Evolutionary conservation across 2,113 vertebrate species (phyloP), one percentile per base, ranked within the genome.

Genomic region (Arvicanthis niloticus): DNA sequence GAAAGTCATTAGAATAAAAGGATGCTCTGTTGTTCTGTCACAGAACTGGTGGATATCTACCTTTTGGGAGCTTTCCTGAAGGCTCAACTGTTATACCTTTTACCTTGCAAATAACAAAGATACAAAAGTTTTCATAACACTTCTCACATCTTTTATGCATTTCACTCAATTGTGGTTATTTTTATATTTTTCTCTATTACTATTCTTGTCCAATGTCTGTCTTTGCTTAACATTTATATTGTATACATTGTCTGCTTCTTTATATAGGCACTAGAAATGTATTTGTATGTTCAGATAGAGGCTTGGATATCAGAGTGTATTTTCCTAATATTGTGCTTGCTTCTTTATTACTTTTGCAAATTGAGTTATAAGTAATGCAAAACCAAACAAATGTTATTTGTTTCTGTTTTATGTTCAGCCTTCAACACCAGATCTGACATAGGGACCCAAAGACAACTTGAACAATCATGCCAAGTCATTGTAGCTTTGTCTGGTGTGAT

Each of bases 171-270:
- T 5, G 15, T 6, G 6, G 19, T 37, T 9, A 67, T 72, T 85
- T 76, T 80, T 12, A 58, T 75, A 7, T 70, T 76, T 45, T 34
- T 88, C 29, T 70, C 37, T 24, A 48, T 81, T 37, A 7, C 7
- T 86, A 19, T 37, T 3, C 24, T 0, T 3, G 0, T 5, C 21
- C 8, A n/a, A 17, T 37, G 10, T 5, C 9, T 51, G 19, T n/a
- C 5, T 73, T 56, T 53, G 19, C 16, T 21, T 37, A n/a, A 31
- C 51, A 48, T 21, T 31, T 72, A 29, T 0, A 0, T 67, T 73
- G 76, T 3, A 72, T 4, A 62, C 6, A 1, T 88, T 65, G 40
- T 80, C 15, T 42, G 3, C 3, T 31, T 6, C 21, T 42, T 68
- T 13, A 13, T 22, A 0, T 3, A 29, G 29, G 5, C 2, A n/a